Percentiles rank a stretch among this genome's conserved stretches.
Evolutionary conservation across 1,140 invertebrate species (phyloP).

Genomic region (Euwallacea fornicatus): DNA sequence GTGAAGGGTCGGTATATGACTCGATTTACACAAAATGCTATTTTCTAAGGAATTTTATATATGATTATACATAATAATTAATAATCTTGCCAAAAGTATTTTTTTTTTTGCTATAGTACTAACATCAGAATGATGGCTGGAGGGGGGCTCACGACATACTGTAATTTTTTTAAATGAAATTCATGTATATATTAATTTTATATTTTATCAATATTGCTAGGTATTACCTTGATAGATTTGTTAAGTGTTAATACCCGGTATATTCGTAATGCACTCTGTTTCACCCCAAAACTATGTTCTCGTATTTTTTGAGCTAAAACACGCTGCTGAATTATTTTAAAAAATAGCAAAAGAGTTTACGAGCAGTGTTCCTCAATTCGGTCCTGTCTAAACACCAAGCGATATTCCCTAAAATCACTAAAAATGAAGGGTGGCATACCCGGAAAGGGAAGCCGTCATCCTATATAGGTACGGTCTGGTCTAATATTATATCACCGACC

Average conservation of each 20-base stretch:
- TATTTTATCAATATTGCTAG: too few species aligned
- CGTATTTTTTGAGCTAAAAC: neutral
- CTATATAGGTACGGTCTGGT: constrained; percentile 26
- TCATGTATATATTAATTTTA: too few species aligned
- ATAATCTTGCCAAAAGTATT: too few species aligned
- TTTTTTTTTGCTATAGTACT: too few species aligned
- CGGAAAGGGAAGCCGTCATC: constrained; percentile 34
- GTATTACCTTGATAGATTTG: neutral
- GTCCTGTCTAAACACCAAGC: constrained; percentile 15
- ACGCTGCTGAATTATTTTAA: neutral
- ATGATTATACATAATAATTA: too few species aligned
- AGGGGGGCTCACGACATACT: too few species aligned
- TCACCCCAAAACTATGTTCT: neutral
- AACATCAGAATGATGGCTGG: too few species aligned
- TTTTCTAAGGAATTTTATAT: too few species aligned
- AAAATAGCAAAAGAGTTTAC: neutral
- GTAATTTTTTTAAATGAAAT: too few species aligned
- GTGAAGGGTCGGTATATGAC: too few species aligned
- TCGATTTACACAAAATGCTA: too few species aligned
- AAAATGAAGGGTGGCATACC: constrained; percentile 37
- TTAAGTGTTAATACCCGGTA: neutral
- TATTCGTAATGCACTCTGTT: too few species aligned
- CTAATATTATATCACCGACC: constrained; percentile 33
- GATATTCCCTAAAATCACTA: constrained; percentile 32
- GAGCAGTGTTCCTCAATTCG: neutral